These are phyloP conservation scores for Acanthosoma haemorrhoidale DNA, from an alignment of 2,888 invertebrate species.

Conservation along the genomic window DNA sequence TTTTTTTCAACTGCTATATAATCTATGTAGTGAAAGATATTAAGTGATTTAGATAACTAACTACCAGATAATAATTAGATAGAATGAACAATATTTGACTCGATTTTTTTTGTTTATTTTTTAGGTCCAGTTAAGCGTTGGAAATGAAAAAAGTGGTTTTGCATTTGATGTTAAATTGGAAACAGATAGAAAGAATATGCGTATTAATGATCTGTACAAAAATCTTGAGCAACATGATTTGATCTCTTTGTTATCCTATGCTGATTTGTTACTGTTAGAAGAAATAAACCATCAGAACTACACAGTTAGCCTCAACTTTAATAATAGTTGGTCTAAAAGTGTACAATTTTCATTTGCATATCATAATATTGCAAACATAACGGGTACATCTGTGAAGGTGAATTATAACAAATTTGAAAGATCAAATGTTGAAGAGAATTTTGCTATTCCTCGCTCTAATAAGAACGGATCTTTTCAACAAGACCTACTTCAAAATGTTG, in stretches of 20 bases:
- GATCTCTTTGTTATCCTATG: conserved; percentile 42
- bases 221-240: conserved; percentile 42
- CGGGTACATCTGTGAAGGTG: conserved; percentile 19
- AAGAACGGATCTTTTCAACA: neutral
- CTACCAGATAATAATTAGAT: too few species aligned
- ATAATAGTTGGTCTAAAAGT: conserved; percentile 49
- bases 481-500: conserved; percentile 1
- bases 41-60: too few species aligned
- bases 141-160: conserved; percentile 48
- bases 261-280: conserved; percentile 44
- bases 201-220: conserved; percentile 45
- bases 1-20: too few species aligned
- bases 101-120: neutral
- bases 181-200: conserved; percentile 51
- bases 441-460: neutral
- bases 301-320: conserved; percentile 51
- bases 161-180: conserved; percentile 53
- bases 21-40: too few species aligned
- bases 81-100: too few species aligned
- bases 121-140: conserved; percentile 27
- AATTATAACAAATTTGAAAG: too few species aligned
- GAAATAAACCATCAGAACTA: conserved; percentile 51
- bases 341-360: conserved; percentile 47
- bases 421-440: neutral
- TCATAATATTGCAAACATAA: neutral